Evolutionary conservation across 1,140 invertebrate species (phyloP), one percentile per base, ranked within the genome.

Genomic region (Neodiprion pinetum): DNA sequence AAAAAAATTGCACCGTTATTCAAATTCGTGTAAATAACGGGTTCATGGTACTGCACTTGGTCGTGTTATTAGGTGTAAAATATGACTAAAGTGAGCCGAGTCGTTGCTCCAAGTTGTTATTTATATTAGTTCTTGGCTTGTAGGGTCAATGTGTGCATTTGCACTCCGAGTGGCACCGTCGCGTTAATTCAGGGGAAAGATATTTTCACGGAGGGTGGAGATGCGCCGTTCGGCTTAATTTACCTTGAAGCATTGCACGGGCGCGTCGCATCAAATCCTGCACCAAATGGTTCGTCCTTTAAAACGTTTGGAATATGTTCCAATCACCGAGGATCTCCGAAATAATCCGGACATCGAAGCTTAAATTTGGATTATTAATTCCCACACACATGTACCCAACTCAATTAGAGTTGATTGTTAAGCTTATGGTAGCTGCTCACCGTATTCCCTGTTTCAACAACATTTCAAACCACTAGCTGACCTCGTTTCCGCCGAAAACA

Each of bases 221-320:
- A 61, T 61, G 53, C n/a, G 7, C 4, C 53, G 7, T 61, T 61
- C 53, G 53, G 53, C 53, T 17, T 61, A 61, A 61, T 61, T 61
- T 61, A 61, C 53, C 53, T 61, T 61, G 8, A 61, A 61, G n/a
- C 53, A 61, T 17, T 61, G 53, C n/a, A 40, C 28, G 2, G 28
- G 28, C 28, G 28, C 53, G 53, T 17, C 53, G 11, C 53, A 5
- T 40, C 28, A 40, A 40, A 40, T 40, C 28, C 5, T 40, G 28
- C 53, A 61, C 53, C 53, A 61, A 61, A 61, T 61, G 53, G 53
- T 61, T 61, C 53, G 53, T 14, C 53, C 53, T 17, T 61, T 61
- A 61, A 7, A 40, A 40, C 28, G 5, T 17, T 12, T 61, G 4
- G 53, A 61, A 61, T 53, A 53, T 17, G n/a, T 17, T 61, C 9